Evolutionary conservation across 2,888 invertebrate genomes (phyloP), one percentile per base, ranked within the genome.

Genomic region (Amblyteles armatorius): DNA sequence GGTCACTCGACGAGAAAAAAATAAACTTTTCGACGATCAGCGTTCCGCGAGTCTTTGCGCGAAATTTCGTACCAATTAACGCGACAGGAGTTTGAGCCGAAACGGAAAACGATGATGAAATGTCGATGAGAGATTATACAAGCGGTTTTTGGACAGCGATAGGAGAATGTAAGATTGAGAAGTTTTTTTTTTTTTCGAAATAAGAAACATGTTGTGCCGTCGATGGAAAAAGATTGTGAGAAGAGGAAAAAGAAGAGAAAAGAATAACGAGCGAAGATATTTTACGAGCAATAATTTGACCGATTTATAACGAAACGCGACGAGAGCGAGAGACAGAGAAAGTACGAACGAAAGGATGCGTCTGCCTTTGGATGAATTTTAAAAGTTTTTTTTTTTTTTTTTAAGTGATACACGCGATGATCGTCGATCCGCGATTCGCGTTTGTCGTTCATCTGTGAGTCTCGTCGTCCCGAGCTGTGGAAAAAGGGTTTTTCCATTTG

Each of bases 201-300:
- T 74, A 73, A 65, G 52, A 74, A 79, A 71, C 78, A 79, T 85
- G 80, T 80, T 85, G 83, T 82, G 79, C 74, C 85, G 83, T 77
- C 48, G 72, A 74, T n/a, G n/a, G 6, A 11, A 11, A 69, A 22
- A 29, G 16, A 36, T 55, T 72, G 83, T 16, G 16, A 48, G 44
- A 48, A 48, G 16, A 50, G 57, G 57, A 33, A 76, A 22, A 72
- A 33, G 1, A 33, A 33, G 16, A 29, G 29, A 33, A n/a, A n/a
- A 13, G 29, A 67, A 78, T 72, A 76, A 79, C 69, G 82, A 82
- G 79, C 82, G 83, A 83, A 83, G 86, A 86, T 88, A 88, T 88
- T 88, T 88, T 83, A 86, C 86, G 84, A 88, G 87, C 85, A 88
- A 88, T 88, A 88, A 88, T 86, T 79, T 83, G 83, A 87, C 85